Conservation (phyloP, 2,888 invertebrate genomes). For the Troides aeacus region DNA sequence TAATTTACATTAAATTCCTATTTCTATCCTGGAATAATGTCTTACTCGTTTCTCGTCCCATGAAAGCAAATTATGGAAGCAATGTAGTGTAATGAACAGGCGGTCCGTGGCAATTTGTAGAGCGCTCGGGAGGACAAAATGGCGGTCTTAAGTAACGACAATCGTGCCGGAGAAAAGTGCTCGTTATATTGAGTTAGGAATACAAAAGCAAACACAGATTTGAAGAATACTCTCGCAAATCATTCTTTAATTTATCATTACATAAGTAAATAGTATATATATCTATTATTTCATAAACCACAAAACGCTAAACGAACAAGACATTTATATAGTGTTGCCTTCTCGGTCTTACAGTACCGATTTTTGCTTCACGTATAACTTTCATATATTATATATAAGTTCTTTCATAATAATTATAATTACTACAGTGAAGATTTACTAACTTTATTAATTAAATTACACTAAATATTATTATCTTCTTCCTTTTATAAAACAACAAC, state of each 20-base stretch:
- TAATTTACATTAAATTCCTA: conserved; percentile 8
- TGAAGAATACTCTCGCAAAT: neutral
- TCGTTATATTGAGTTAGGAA: conserved; percentile 1
- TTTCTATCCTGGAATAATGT: neutral
- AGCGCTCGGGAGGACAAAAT: conserved; percentile 2
- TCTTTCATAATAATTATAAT: too few relatives aligned
- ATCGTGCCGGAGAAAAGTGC: neutral
- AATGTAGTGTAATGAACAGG: conserved; percentile 25
- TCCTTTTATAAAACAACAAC: too few relatives aligned
- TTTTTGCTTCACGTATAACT: too few relatives aligned
- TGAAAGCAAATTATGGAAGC: conserved; percentile 12
- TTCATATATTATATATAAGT: too few relatives aligned
- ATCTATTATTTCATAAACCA: neutral
- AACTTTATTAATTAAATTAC: too few relatives aligned
- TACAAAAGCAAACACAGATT: conserved; percentile 2
- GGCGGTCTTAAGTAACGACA: conserved; percentile 4
- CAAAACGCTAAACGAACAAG: neutral
- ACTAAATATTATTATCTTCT: too few relatives aligned
- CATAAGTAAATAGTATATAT: neutral
- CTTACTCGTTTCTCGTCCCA: conserved; percentile 4
- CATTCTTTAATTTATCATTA: neutral
- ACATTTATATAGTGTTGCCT: neutral
- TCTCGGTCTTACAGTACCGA: too few relatives aligned
- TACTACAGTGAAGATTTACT: too few relatives aligned
- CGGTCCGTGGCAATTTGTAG: conserved; percentile 19